Evolutionary conservation across 2,888 invertebrate genomes (phyloP).

Genomic region (Drosophila monieri): DNA sequence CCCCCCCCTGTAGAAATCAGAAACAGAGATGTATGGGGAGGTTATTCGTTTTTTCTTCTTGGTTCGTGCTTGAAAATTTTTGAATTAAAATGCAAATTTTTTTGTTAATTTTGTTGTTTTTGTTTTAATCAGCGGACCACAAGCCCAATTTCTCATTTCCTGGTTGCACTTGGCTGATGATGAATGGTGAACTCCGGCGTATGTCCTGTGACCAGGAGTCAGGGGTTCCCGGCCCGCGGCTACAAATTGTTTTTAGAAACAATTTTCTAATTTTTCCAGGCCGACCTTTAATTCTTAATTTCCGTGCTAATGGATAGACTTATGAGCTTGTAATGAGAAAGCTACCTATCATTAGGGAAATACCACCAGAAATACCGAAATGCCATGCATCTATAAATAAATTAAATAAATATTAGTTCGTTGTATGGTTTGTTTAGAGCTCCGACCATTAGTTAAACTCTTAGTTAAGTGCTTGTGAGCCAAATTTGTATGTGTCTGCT

Average conservation of each 20-base stretch:
- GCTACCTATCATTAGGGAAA: constrained; percentile 21
- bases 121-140: constrained; percentile 77
- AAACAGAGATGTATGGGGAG: constrained; percentile 1
- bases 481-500: constrained; percentile 45
- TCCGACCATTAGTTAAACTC: constrained; percentile 37
- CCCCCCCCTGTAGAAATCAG: constrained; percentile 10
- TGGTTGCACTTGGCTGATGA: constrained; percentile 79
- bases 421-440: constrained; percentile 25
- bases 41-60: constrained; percentile 18
- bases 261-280: constrained; percentile 23
- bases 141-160: neutral
- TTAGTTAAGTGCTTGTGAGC: constrained; percentile 41
- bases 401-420: constrained; percentile 26
- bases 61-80: constrained; percentile 50
- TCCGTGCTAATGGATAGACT: constrained; percentile 11
- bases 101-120: constrained; percentile 81
- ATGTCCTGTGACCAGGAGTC: constrained; percentile 33
- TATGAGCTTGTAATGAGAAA: constrained; percentile 22
- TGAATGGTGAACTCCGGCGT: constrained; percentile 69
- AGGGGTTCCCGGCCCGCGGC: constrained; percentile 46
- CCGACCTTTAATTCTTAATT: constrained; percentile 21
- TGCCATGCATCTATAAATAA: constrained; percentile 24
- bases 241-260: constrained; percentile 30
- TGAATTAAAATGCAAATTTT: constrained; percentile 82
- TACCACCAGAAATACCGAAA: constrained; percentile 18